Conservation (phyloP, 2,797 vertebrate species). For the Pseudochirops cupreus region DNA sequence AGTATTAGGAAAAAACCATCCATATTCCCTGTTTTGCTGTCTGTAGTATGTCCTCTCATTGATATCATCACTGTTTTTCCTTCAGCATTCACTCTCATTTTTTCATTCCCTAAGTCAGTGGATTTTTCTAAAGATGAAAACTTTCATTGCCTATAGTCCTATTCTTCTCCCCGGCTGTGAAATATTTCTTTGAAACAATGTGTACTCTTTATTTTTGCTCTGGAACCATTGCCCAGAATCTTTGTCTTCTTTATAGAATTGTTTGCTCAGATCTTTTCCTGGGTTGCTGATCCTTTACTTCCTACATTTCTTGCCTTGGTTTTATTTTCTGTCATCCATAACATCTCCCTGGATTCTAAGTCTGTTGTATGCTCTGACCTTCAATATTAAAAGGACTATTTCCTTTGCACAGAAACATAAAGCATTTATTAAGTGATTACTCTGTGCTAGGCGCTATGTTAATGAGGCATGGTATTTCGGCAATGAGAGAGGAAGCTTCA, state of each 20-base stretch:
- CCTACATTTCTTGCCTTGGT: neutral
- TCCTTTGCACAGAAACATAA: neutral
- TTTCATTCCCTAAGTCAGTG: neutral
- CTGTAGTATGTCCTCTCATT: neutral
- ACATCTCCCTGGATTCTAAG: neutral
- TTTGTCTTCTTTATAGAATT: neutral
- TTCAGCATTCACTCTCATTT: neutral
- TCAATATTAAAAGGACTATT: neutral
- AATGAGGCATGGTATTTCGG: neutral
- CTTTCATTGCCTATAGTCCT: neutral
- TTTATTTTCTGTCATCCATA: neutral
- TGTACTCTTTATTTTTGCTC: neutral
- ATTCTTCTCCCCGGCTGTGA: neutral
- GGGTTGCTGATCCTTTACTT: neutral
- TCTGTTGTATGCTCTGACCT: neutral
- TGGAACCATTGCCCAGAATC: neutral
- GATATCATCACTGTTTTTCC: neutral
- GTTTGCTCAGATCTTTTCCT: neutral
- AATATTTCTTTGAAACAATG: neutral
- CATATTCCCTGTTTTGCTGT: neutral
- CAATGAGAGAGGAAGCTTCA: neutral
- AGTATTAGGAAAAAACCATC: neutral
- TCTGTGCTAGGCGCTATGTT: neutral
- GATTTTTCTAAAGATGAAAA: neutral
- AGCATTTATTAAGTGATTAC: neutral